Evolutionary conservation across 2,113 vertebrate genomes (phyloP).

Genomic region (Notarius lentiginosus): DNA sequence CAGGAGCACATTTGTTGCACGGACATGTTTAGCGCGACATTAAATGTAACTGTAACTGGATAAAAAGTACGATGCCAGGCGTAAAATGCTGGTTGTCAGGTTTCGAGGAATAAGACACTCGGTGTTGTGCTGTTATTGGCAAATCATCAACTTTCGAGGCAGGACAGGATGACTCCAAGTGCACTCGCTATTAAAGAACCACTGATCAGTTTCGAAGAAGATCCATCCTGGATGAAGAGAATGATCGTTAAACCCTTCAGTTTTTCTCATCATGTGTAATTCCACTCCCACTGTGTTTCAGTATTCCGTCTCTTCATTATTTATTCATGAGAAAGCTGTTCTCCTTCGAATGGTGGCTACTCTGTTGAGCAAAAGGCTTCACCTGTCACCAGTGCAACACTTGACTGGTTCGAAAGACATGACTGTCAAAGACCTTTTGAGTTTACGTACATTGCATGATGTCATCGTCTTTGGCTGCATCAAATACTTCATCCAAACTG

Average conservation of each 20-base stretch:
- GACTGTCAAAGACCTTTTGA: too few relatives aligned
- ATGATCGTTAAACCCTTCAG: slow-evolving; percentile 6
- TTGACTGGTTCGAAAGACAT: background rate
- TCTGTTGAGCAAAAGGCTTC: background rate
- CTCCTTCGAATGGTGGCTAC: slow-evolving; percentile 1
- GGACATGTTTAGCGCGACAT: background rate
- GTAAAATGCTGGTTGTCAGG: background rate
- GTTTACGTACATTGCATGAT: background rate
- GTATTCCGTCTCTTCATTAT: slow-evolving; percentile 33
- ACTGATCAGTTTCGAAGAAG: background rate
- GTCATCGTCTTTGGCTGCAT: background rate
- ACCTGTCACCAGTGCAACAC: slow-evolving; percentile 17
- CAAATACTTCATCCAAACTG: background rate
- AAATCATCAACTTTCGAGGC: background rate
- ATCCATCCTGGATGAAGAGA: slow-evolving; percentile 15
- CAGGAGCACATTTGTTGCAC: background rate
- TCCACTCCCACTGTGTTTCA: slow-evolving; percentile 24
- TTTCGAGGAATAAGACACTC: background rate
- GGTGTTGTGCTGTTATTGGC: background rate
- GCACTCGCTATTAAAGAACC: background rate
- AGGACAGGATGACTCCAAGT: background rate
- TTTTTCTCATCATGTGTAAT: slow-evolving; percentile 45
- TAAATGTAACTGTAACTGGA: background rate
- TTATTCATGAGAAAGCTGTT: slow-evolving; percentile 47
- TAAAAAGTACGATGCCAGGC: background rate